Evolutionary conservation across 2,888 invertebrate species (phyloP).

Genomic region (Nomada flava): DNA sequence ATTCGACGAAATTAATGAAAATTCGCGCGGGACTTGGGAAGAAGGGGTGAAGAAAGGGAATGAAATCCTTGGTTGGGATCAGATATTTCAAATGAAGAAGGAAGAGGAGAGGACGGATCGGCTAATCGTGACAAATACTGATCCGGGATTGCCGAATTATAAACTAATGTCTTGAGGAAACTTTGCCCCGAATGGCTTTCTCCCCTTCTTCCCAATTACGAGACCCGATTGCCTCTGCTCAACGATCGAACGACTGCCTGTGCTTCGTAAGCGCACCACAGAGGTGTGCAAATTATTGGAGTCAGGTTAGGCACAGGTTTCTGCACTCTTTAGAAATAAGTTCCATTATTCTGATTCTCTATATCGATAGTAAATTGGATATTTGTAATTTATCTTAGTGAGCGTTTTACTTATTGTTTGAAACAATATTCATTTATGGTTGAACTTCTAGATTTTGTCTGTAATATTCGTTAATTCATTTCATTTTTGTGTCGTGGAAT

Average conservation of each 20-base stretch:
- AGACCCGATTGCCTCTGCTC: constrained; percentile 38
- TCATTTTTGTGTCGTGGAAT: too few relatives aligned
- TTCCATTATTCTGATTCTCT: too few relatives aligned
- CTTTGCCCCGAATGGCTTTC: constrained; percentile 75
- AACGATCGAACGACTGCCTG: constrained; percentile 34
- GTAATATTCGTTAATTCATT: too few relatives aligned
- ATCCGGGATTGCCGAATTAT: constrained; percentile 83
- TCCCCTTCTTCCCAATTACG: constrained; percentile 70
- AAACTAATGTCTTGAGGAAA: constrained; percentile 82
- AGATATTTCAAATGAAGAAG: constrained; percentile 52
- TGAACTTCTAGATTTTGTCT: too few relatives aligned
- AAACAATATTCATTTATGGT: too few relatives aligned
- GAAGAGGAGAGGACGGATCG: constrained; percentile 66
- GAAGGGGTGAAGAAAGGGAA: constrained; percentile 70
- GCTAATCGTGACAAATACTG: constrained; percentile 84
- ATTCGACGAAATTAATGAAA: constrained; percentile 82
- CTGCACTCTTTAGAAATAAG: too few relatives aligned
- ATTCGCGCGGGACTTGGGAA: constrained; percentile 71
- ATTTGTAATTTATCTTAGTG: too few relatives aligned
- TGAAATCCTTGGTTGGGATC: constrained; percentile 50
- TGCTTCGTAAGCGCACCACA: neutral
- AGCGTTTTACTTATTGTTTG: too few relatives aligned
- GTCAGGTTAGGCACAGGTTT: too few relatives aligned
- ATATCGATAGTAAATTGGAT: too few relatives aligned
- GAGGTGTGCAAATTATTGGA: too few relatives aligned